Evolutionary conservation across 2,113 vertebrate species (phyloP).

Genomic region (Dicentrarchus labrax): DNA sequence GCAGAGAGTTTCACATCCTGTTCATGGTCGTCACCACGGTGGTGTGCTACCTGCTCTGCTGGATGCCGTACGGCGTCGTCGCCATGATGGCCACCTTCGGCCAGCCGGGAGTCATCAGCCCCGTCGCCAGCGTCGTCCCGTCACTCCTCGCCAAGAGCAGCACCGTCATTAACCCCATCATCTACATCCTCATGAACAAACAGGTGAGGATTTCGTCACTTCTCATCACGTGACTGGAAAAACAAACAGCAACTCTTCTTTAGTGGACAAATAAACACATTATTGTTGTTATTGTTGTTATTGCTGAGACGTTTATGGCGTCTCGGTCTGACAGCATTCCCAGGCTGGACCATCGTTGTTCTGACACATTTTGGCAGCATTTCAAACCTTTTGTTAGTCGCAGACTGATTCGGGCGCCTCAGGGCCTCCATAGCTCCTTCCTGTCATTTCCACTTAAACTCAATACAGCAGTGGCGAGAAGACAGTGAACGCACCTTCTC

Average conservation of each 20-base stretch:
- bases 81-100: constrained; percentile 84
- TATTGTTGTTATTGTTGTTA: no score
- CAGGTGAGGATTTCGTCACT: constrained; percentile 71
- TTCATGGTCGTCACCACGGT: constrained; percentile 85
- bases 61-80: constrained; percentile 84
- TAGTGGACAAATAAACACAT: no score
- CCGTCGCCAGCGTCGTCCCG: constrained; percentile 79
- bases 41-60: constrained; percentile 83
- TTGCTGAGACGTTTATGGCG: no score
- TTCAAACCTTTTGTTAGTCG: background rate
- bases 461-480: background rate
- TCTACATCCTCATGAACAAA: constrained; percentile 88
- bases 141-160: constrained; percentile 86
- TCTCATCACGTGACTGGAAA: no score
- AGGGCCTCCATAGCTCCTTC: no score
- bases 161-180: constrained; percentile 85
- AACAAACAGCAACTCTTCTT: no score
- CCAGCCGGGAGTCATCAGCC: constrained; percentile 76
- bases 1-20: constrained; percentile 83
- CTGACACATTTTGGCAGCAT: background rate
- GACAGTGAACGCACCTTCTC: background rate
- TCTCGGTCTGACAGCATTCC: no score
- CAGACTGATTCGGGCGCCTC: background rate
- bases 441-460: background rate
- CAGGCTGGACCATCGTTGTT: no score